Conservation (phyloP, 2,888 invertebrate genomes). For the Prosopocoilus inquinatus region DNA sequence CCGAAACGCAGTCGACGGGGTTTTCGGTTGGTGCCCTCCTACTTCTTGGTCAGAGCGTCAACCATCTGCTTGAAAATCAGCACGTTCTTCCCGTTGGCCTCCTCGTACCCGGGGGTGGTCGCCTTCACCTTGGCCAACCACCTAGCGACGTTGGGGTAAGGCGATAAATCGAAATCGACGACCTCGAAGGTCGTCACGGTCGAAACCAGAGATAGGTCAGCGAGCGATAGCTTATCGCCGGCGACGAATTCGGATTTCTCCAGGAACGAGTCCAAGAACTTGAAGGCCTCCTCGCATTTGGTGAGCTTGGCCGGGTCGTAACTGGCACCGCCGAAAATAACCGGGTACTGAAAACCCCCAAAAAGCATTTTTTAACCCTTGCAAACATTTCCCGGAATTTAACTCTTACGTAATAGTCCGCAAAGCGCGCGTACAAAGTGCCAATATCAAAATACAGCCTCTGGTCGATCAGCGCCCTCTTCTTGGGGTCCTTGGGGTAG, state of each 20-base stretch:
- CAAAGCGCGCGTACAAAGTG: conserved; percentile 68
- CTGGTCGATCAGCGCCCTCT: conserved; percentile 75
- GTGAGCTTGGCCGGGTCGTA: conserved; percentile 64
- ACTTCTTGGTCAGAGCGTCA: conserved; percentile 37
- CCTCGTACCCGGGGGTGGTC: conserved; percentile 58
- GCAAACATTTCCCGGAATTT: no score
- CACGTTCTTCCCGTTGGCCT: conserved; percentile 44
- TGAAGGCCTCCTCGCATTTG: conserved; percentile 67
- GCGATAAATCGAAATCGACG: conserved; percentile 60
- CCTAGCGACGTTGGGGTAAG: conserved; percentile 65
- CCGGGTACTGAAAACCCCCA: conserved; percentile 40
- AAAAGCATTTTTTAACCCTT: background rate
- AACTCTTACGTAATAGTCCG: conserved; percentile 68
- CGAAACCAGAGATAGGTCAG: conserved; percentile 70
- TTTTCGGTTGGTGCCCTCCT: background rate
- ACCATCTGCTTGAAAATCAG: conserved; percentile 40
- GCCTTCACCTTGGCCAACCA: conserved; percentile 62
- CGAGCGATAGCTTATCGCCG: conserved; percentile 72
- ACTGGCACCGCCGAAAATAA: conserved; percentile 49
- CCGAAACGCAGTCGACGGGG: background rate
- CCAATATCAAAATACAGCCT: conserved; percentile 78
- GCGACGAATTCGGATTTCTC: conserved; percentile 69
- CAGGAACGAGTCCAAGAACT: conserved; percentile 70
- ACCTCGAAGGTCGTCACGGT: conserved; percentile 70
- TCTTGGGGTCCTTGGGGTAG: conserved; percentile 75